Conservation (phyloP, 2,888 invertebrate genomes). For the Ferdinandea cuprea region DNA sequence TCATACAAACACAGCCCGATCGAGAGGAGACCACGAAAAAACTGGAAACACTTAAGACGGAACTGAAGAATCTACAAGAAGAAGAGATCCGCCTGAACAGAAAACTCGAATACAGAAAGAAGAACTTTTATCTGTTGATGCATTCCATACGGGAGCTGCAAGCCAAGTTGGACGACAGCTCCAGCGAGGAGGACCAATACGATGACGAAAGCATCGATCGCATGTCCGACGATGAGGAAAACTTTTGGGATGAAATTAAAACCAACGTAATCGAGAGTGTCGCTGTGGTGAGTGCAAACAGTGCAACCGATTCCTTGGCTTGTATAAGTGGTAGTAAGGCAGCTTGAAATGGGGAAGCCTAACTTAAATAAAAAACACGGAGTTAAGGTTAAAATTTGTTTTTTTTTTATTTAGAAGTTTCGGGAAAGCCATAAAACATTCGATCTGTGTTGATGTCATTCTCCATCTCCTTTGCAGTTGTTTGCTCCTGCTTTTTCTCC, state of each 20-base stretch:
- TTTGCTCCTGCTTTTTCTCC: slow-evolving; percentile 1
- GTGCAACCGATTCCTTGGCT: slow-evolving; percentile 8
- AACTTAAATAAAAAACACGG: neutral
- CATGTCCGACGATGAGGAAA: slow-evolving; percentile 68
- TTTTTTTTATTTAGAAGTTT: slow-evolving; percentile 19
- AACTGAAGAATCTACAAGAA: slow-evolving; percentile 88
- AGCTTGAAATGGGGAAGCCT: neutral
- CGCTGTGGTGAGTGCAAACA: slow-evolving; percentile 4
- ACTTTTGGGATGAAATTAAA: slow-evolving; percentile 69
- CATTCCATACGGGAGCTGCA: slow-evolving; percentile 94
- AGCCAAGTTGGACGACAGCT: slow-evolving; percentile 89
- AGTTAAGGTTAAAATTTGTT: slow-evolving; percentile 10
- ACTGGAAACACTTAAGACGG: slow-evolving; percentile 88
- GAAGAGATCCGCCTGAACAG: slow-evolving; percentile 89
- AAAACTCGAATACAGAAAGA: slow-evolving; percentile 91
- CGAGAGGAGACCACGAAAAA: slow-evolving; percentile 90
- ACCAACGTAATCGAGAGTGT: slow-evolving; percentile 36
- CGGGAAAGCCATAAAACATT: slow-evolving; percentile 41
- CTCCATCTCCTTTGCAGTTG: slow-evolving; percentile 29
- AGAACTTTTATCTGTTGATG: slow-evolving; percentile 95
- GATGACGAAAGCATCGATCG: slow-evolving; percentile 79
- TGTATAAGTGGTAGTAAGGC: slow-evolving; percentile 25
- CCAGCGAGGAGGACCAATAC: slow-evolving; percentile 85
- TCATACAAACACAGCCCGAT: slow-evolving; percentile 95
- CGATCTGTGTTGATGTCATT: slow-evolving; percentile 52